Evolutionary conservation across 23 tunicate species (phyloP), one percentile per base, ranked within the genome.

Genomic region (Halocynthia aurantium): DNA sequence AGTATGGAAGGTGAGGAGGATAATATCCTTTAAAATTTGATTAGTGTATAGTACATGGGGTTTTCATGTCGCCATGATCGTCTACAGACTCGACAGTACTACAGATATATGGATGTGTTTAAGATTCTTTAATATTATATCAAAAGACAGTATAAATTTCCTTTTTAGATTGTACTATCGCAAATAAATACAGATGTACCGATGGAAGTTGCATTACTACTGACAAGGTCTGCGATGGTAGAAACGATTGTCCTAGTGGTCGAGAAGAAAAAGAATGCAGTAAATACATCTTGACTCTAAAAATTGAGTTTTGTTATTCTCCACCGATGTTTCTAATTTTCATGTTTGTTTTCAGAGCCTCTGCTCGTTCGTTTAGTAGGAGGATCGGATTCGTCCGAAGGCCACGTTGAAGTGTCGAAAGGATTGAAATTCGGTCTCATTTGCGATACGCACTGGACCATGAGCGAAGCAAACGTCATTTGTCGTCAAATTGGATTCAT

Each of bases 401-500:
- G 83, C 19, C 73, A 77, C 15, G 65, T 80, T 40, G 83, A 80
- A 80, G 76, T 68, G 0, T 51, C 75, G 11, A 61, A 69, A 69
- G 76, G 83, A 67, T 10, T 54, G 57, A 50, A 77, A 12, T 91
- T 63, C 52, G 97, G 97, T 49, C 77, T 85, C 18, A 68, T 91
- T 77, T 91, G 97, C 54, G 90, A 91, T 51, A 51, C 81, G 8
- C 84, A 81, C 5, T 91, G 97, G 97, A 81, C 85, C 6, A 67
- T 85, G 8, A 77, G 66, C 6, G 97, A 91, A 72, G 97, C 91
- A 21, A 81, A 84, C 63, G 97, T 91, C 18, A 91, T 81, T 15
- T 91, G 97, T 61, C 77, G 84, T n/a, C 91, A 91, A 63, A 76
- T 91, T n/a, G 89, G 89, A 5, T 91, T 71, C 62, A 77, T 84